Evolutionary conservation across 2,888 invertebrate species (phyloP).

Genomic region (Ornithoptera priamus): DNA sequence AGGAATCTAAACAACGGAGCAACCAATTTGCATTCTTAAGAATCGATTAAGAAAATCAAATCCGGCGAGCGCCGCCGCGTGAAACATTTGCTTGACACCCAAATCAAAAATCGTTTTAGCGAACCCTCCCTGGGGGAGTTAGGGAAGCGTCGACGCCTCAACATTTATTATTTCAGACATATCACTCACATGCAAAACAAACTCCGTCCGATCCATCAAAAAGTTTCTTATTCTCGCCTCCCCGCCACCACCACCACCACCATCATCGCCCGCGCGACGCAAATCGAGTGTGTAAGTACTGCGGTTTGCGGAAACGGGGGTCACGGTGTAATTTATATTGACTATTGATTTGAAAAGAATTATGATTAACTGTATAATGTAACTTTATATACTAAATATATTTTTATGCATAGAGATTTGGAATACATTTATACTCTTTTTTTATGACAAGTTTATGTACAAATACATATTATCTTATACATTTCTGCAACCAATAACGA

Average conservation of each 20-base stretch:
- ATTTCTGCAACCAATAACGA: neutral
- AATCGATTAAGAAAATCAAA: conserved; percentile 80
- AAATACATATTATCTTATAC: too few relatives aligned
- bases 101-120: conserved; percentile 81
- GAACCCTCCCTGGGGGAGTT: conserved; percentile 65
- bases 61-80: conserved; percentile 73
- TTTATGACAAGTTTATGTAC: too few relatives aligned
- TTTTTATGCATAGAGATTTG: too few relatives aligned
- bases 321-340: conserved; percentile 25
- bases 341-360: conserved; percentile 23
- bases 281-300: conserved; percentile 78
- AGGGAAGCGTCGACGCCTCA: conserved; percentile 77
- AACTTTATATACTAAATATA: neutral
- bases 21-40: conserved; percentile 62
- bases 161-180: conserved; percentile 81
- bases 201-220: conserved; percentile 80
- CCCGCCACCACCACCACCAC: conserved; percentile 38
- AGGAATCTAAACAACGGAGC: conserved; percentile 17
- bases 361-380: conserved; percentile 28
- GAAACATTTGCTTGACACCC: conserved; percentile 80
- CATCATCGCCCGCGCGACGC: conserved; percentile 49
- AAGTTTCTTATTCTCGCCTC: conserved; percentile 65
- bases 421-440: too few relatives aligned
- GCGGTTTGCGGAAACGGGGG: conserved; percentile 56
- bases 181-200: conserved; percentile 81